A percentile compares a stretch with the other conserved stretches of the same genome.
phyloP scores from a whole-genome alignment of 1,140 invertebrate species.

The Yoshiicerus persimilis region DNA sequence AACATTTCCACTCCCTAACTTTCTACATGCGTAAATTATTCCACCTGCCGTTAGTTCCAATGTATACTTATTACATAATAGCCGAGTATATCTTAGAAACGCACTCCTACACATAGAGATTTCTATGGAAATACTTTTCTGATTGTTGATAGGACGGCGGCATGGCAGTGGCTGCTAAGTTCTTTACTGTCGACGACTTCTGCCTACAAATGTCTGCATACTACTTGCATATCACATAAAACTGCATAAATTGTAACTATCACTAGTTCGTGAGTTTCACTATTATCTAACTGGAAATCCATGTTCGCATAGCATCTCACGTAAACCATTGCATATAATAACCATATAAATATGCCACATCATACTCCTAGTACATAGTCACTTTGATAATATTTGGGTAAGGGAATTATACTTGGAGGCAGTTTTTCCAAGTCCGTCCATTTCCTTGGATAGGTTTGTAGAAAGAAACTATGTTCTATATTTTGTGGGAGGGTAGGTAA shows the following conservation, averaged over 20 bases:
- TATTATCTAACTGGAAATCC: not conserved
- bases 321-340: not conserved
- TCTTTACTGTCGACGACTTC: not conserved
- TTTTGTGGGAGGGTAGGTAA: too few relatives aligned
- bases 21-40: slow-evolving; percentile 17
- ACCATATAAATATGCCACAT: too few relatives aligned
- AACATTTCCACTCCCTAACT: slow-evolving; percentile 6
- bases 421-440: not conserved
- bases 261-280: not conserved
- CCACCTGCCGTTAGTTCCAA: not conserved
- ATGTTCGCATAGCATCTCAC: not conserved
- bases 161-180: not conserved
- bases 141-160: not conserved
- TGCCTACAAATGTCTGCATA: not conserved
- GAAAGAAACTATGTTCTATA: too few relatives aligned
- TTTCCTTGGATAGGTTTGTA: too few relatives aligned
- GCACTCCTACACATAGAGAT: not conserved
- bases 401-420: too few relatives aligned
- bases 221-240: not conserved
- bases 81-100: not conserved
- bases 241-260: not conserved
- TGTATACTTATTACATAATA: not conserved
- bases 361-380: not conserved
- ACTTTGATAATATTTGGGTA: not conserved
- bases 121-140: not conserved